Base-by-base conservation (phyloP, 2,797 vertebrate species). In the Premnoplex brunnescens region DNA sequence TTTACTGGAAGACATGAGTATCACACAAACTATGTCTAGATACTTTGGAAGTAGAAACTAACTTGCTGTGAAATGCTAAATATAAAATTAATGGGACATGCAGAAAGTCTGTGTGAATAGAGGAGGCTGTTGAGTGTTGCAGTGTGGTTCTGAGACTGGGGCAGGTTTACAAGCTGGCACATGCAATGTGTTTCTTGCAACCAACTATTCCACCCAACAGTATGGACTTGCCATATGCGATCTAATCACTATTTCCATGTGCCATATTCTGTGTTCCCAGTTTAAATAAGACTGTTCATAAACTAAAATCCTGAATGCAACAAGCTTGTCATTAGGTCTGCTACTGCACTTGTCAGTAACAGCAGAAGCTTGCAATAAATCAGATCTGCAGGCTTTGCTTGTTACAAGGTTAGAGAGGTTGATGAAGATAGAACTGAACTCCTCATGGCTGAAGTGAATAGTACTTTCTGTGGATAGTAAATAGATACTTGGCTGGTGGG, bases 381-480 rank as follows among this genome's bases (percentile, higher is more conserved):
- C 62, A 76, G 9, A 60, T 75, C 30, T 2, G 2, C 46, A 46
- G 14, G 30, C 41, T 77, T 67, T 69, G 43, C 51, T 76, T 58
- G 54, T 83, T 84, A 64, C 49, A 85, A 80, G 79, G 73, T 88
- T 81, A 59, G 69, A 75, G 66, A 62, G 62, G 34, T 6, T 69
- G 67, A 28, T 91, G 64, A 83, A 85, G 89, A 71, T 63, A 39
- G 71, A 86, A 59, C 22, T 63, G 78, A 82, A 12, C 89, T 88
- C 32, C 59, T 79, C 4, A 5, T 34, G 36, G 76, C 81, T 93
- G 85, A 64, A 17, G 78, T 93, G 85, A 64, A 15, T 91, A 58
- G 73, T 88, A 43, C 28, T 51, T 78, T 93, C 89, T 88, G 73
- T 72, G 48, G 85, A 22, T 88, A 88, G 85, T 84, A 96, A 95